Evolutionary conservation across 1,140 invertebrate species (phyloP).

Genomic region (Mesaphorura yosii): DNA sequence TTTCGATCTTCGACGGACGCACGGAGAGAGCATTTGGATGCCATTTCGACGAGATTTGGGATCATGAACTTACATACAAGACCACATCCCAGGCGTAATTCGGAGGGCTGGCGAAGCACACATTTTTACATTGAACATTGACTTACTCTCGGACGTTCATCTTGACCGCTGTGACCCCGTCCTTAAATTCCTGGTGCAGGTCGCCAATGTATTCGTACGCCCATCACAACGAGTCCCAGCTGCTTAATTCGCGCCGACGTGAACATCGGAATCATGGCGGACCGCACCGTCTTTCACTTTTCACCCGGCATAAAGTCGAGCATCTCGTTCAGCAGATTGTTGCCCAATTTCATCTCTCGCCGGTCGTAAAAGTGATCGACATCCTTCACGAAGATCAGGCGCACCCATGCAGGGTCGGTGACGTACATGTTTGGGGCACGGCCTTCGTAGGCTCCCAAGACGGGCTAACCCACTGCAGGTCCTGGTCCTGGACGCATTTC

Average conservation of each 20-base stretch:
- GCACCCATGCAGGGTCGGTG: conserved; percentile 41
- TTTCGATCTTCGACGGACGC: conserved; percentile 13
- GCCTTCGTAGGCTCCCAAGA: conserved; percentile 11
- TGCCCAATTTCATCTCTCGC: conserved; percentile 30
- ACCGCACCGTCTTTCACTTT: conserved; percentile 34
- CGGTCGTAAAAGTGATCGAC: conserved; percentile 41
- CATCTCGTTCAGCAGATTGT: conserved; percentile 20
- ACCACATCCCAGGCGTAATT: conserved; percentile 1
- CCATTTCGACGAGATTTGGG: conserved; percentile 10
- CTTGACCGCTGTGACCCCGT: too few relatives aligned
- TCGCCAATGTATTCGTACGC: too few relatives aligned
- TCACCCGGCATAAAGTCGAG: conserved; percentile 28
- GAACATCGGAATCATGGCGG: conserved; percentile 42
- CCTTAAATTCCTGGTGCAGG: too few relatives aligned
- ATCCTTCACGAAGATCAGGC: conserved; percentile 40
- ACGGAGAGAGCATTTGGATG: conserved; percentile 11
- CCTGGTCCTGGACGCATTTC: conserved; percentile 14
- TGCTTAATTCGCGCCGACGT: conserved; percentile 40
- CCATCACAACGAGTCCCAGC: too few relatives aligned
- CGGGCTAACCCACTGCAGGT: conserved; percentile 10
- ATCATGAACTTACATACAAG: conserved; percentile 6
- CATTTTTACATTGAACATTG: background rate
- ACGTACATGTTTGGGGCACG: conserved; percentile 8
- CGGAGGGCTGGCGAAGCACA: background rate
- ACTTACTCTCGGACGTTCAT: conserved; percentile 10